Evolutionary conservation across 2,888 invertebrate genomes (phyloP).

Genomic region (Dryadula phaetusa): DNA sequence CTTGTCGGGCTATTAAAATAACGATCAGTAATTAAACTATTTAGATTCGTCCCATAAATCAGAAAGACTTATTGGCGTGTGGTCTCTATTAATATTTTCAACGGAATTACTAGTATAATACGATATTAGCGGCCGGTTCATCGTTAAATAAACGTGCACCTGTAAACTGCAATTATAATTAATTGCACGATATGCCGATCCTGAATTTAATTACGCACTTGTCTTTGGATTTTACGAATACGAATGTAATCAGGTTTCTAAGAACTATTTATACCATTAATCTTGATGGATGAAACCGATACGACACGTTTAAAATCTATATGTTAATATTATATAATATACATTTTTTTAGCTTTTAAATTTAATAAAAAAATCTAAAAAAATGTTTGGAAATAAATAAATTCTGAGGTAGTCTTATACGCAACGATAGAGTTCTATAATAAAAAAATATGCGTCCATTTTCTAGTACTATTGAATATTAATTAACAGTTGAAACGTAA

Average conservation of each 20-base stretch:
- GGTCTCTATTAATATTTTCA: constrained; percentile 35
- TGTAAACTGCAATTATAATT: constrained; percentile 28
- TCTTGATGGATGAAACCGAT: not conserved
- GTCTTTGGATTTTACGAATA: constrained; percentile 6
- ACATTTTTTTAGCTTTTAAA: too few relatives aligned
- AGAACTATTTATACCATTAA: not conserved
- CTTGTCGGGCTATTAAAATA: constrained; percentile 7
- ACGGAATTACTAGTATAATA: constrained; percentile 26
- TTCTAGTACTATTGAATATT: too few relatives aligned
- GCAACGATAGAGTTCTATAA: too few relatives aligned
- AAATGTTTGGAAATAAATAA: too few relatives aligned
- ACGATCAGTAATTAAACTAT: constrained; percentile 29
- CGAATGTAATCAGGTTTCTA: not conserved
- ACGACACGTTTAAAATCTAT: too few relatives aligned
- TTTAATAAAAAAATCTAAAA: too few relatives aligned
- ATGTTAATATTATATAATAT: too few relatives aligned
- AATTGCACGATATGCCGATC: constrained; percentile 15
- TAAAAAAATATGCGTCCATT: too few relatives aligned
- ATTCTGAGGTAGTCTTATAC: too few relatives aligned
- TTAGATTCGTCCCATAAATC: constrained; percentile 31
- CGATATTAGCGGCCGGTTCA: constrained; percentile 16
- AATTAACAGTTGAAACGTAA: too few relatives aligned
- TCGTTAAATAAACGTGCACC: constrained; percentile 29
- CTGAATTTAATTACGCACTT: constrained; percentile 24
- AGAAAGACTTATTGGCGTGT: constrained; percentile 29